phyloP scores from a whole-genome alignment of 2,113 vertebrate species.

The Leiothrix lutea region DNA sequence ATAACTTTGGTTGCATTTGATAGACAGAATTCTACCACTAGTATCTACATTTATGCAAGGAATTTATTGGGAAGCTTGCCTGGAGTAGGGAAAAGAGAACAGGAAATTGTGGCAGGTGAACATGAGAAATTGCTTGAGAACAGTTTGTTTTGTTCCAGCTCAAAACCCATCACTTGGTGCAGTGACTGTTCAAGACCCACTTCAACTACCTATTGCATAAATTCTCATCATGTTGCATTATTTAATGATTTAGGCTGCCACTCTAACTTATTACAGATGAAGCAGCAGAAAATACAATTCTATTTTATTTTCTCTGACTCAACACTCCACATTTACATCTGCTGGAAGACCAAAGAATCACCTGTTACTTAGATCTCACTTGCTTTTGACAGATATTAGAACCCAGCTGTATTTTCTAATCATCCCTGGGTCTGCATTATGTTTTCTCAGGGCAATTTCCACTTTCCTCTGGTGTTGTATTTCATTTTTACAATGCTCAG shows the following conservation, averaged over 20 bases:
- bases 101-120: not conserved
- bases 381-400: not conserved
- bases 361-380: not conserved
- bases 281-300: not conserved
- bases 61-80: not conserved
- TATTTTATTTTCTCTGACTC: constrained; percentile 11
- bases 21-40: not conserved
- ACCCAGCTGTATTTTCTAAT: not conserved
- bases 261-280: constrained; percentile 20
- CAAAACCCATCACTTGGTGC: not conserved
- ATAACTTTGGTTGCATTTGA: not conserved
- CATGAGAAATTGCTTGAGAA: not conserved
- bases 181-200: not conserved
- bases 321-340: not conserved
- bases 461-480: not conserved
- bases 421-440: not conserved
- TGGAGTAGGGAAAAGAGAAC: not conserved
- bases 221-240: not conserved
- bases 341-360: not conserved
- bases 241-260: not conserved
- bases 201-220: constrained; percentile 40
- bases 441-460: not conserved
- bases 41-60: not conserved
- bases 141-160: constrained; percentile 52
- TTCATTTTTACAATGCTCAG: not conserved